phyloP scores from a whole-genome alignment of 2,113 vertebrate species.

The Serinus canaria region DNA sequence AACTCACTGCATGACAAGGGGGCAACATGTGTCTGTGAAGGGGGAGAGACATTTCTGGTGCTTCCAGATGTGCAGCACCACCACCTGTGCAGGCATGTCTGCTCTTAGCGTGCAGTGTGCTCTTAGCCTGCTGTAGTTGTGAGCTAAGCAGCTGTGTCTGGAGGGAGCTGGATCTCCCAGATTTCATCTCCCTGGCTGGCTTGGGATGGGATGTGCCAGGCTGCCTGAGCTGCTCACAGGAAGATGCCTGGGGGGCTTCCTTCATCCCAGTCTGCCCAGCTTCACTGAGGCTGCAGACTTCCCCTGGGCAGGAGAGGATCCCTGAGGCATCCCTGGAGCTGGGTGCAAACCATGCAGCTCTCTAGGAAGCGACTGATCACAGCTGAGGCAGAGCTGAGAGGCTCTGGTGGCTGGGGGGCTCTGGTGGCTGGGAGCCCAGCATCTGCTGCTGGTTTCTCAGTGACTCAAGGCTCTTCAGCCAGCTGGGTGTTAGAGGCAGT shows the following conservation, averaged over 20 bases:
- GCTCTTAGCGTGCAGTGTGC: neutral
- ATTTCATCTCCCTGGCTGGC: neutral
- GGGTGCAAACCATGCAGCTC: too few relatives aligned
- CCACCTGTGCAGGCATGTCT: neutral
- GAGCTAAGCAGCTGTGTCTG: neutral
- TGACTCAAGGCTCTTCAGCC: fast-evolving
- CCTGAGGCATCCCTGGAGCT: neutral
- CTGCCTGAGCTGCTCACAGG: neutral
- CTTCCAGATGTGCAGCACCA: neutral
- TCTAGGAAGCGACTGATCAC: fast-evolving
- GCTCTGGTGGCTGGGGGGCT: neutral
- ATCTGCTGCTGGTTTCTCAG: neutral
- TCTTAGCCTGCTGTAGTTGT: neutral
- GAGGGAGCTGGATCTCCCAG: neutral
- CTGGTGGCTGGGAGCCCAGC: neutral
- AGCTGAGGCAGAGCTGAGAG: neutral
- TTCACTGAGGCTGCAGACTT: neutral
- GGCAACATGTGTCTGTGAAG: neutral
- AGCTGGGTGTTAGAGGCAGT: neutral
- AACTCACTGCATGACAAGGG: neutral
- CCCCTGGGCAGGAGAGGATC: neutral
- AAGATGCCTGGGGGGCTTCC: fast-evolving
- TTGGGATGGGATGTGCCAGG: neutral
- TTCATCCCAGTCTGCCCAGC: neutral
- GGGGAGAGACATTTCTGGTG: neutral